Base-by-base conservation (phyloP, 2,113 vertebrate genomes). In the Ptilonorhynchus violaceus region DNA sequence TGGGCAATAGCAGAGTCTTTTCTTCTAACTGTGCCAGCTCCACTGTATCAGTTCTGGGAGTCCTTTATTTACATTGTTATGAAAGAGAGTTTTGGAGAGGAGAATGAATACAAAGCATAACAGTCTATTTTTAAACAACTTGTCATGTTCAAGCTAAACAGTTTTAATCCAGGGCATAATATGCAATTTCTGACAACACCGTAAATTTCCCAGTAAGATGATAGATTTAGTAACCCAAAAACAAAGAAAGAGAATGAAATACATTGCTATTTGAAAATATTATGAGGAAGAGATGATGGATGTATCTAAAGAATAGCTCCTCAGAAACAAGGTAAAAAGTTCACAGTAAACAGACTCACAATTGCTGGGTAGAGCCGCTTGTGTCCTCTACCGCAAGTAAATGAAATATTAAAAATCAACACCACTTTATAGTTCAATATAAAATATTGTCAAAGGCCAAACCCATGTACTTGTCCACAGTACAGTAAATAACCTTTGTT, bases 61-160 rank as follows among this genome's bases (percentile, higher is more conserved):
- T 53, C 37, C 80, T 96, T 76, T 94, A 85, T 96, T 84, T 97
- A 96, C 84, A 86, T 82, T 93, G 84, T 88, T 80, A 91, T 53
- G 74, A 66, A 41, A 93, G 64, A 49, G 59, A 63, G 72, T 76
- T 79, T 67, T 60, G 67, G 52, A 88, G 25, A 28, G n/a, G 15
- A 63, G 68, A 74, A 70, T 24, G 75, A 96, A 95, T 52, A 74
- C 42, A 84, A 75, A 92, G 78, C 52, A 85, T 79, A 95, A 83
- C 56, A 35, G 44, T 14, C 59, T 82, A 42, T 74, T 70, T 93
- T 93, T 95, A 88, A 97, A 66, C 73, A 87, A 19, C 74, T 67
- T 84, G 78, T 91, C 85, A 91, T 41, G 0, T 67, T 89, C 80
- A 94, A 91, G 62, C 50, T 95, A 81, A 86, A 72, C 60, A 90